Evolutionary conservation across 2,888 invertebrate species (phyloP).

Genomic region (Sphinx pinastri): DNA sequence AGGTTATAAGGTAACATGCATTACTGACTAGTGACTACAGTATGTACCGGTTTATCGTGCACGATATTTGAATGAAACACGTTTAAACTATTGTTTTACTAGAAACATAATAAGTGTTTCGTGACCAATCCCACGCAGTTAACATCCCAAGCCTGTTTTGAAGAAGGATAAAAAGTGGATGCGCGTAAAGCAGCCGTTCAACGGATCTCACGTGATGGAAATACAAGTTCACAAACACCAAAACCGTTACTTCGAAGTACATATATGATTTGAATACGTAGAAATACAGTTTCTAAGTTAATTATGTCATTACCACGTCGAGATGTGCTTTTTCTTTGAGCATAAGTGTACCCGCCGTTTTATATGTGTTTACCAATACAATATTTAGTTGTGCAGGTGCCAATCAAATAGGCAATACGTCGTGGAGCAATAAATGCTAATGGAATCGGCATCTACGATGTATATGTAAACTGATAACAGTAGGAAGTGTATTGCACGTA

Average conservation of each 20-base stretch:
- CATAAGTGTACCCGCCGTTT: not conserved
- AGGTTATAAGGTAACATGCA: no score
- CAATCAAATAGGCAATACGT: not conserved
- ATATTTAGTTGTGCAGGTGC: not conserved
- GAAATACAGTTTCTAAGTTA: no score
- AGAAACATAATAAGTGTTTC: not conserved
- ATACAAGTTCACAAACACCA: not conserved
- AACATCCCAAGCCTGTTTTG: not conserved
- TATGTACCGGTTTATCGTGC: no score
- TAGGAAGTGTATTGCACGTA: slow-evolving; percentile 35
- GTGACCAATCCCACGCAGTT: not conserved
- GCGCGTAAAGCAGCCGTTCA: no score
- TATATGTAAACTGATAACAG: slow-evolving; percentile 30
- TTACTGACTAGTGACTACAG: no score
- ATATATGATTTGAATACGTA: no score
- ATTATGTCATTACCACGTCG: no score
- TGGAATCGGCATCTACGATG: not conserved
- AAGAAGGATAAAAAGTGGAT: not conserved
- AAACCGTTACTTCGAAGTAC: no score
- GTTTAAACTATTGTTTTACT: not conserved
- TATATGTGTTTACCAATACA: not conserved
- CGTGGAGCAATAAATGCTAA: slow-evolving; percentile 1
- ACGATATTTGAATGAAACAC: not conserved
- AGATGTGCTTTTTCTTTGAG: no score
- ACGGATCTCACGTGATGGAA: not conserved